These are phyloP conservation scores for Plagodis dolabraria DNA, from an alignment of 2,888 invertebrate species.

Conservation along the genomic window DNA sequence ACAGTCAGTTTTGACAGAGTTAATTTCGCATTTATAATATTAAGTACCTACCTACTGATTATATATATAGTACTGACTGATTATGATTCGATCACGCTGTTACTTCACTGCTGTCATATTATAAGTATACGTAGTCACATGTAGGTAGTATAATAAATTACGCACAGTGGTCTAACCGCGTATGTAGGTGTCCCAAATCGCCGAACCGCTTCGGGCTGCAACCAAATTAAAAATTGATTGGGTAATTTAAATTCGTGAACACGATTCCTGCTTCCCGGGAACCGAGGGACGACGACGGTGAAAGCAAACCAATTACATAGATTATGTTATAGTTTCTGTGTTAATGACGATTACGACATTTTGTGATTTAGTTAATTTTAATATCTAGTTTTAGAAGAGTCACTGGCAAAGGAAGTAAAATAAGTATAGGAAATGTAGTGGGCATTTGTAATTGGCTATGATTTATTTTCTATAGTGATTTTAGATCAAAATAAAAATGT, in stretches of 20 bases:
- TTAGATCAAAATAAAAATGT: too few species aligned
- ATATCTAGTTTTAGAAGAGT: too few species aligned
- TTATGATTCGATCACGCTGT: not conserved
- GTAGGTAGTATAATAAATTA: conserved; percentile 6
- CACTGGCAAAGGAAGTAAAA: too few species aligned
- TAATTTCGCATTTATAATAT: too few species aligned
- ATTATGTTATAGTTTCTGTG: conserved; percentile 1
- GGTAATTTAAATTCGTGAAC: conserved; percentile 77
- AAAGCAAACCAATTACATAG: conserved; percentile 15
- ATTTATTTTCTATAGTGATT: too few species aligned
- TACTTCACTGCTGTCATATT: not conserved
- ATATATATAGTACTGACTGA: too few species aligned
- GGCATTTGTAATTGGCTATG: too few species aligned
- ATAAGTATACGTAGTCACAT: conserved; percentile 9
- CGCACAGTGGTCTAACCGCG: conserved; percentile 7
- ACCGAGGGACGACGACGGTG: conserved; percentile 11
- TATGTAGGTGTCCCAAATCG: conserved; percentile 33
- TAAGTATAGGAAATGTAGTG: too few species aligned
- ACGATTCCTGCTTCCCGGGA: conserved; percentile 61
- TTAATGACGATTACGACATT: conserved; percentile 7
- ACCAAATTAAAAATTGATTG: conserved; percentile 77
- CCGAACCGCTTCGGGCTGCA: conserved; percentile 48
- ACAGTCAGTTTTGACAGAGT: too few species aligned
- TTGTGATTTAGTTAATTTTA: not conserved
- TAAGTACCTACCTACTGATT: too few species aligned